Percentiles rank a stretch among this genome's conserved stretches.
Evolutionary conservation across 2,113 vertebrate species (phyloP).

Genomic region (Tupaia tana): DNA sequence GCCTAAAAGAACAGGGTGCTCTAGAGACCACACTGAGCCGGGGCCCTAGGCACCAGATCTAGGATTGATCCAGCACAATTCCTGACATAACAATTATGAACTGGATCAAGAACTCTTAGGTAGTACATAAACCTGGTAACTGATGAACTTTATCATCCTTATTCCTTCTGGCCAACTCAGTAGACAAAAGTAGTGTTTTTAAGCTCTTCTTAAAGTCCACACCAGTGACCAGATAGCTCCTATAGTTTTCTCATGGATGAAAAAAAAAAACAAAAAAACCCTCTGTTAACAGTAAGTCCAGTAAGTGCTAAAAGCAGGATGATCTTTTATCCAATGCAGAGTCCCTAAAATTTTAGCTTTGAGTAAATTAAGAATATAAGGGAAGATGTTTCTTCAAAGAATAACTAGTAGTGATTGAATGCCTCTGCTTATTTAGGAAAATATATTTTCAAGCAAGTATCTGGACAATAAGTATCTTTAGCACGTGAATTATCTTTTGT

Average conservation of each 20-base stretch:
- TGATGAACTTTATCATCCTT: background rate
- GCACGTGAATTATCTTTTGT: background rate
- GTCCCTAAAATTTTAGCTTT: background rate
- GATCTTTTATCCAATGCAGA: background rate
- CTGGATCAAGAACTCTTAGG: background rate
- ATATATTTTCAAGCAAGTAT: background rate
- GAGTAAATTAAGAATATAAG: background rate
- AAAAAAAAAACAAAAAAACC: constrained; percentile 12
- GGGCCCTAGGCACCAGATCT: background rate
- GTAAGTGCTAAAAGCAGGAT: background rate
- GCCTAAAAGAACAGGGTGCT: background rate
- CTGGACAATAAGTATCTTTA: background rate
- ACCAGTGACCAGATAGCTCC: background rate
- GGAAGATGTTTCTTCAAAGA: background rate
- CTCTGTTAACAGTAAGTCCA: background rate
- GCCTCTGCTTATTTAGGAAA: constrained; percentile 33
- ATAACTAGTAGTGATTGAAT: background rate
- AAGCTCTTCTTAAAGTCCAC: background rate
- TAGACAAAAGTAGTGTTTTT: background rate
- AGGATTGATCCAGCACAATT: constrained; percentile 29
- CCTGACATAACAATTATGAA: constrained; percentile 1
- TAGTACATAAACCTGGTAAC: background rate
- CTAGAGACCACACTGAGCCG: background rate
- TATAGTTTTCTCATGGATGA: background rate
- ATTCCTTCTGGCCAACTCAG: background rate